phyloP scores from a whole-genome alignment of 2,113 vertebrate genomes.

The Thunnus maccoyii region DNA sequence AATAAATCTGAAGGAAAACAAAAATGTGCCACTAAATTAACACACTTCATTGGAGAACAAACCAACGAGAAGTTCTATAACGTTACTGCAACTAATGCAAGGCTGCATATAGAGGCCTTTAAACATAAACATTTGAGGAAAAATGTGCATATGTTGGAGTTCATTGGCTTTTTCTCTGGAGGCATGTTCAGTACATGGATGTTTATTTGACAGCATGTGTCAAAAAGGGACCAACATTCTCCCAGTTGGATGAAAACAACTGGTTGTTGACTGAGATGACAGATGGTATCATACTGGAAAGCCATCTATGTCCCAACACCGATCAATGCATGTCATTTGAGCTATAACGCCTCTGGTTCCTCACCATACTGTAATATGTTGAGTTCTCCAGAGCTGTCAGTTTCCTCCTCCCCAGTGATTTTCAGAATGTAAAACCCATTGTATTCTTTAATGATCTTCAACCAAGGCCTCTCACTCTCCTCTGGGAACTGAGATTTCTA shows the following conservation, averaged over 20 bases:
- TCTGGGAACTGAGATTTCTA: background rate
- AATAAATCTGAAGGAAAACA: conserved; percentile 9
- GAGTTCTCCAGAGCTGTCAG: conserved; percentile 1
- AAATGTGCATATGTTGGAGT: background rate
- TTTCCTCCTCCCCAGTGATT: conserved; percentile 6
- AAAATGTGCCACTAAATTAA: conserved; percentile 11
- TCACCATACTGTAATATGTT: background rate
- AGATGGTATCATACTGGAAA: conserved; percentile 55
- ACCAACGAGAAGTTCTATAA: background rate
- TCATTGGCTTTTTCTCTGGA: background rate
- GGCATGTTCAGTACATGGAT: background rate
- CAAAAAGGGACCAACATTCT: background rate
- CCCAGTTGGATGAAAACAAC: conserved; percentile 2
- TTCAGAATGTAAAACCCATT: conserved; percentile 6
- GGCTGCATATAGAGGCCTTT: background rate
- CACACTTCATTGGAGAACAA: conserved; percentile 18
- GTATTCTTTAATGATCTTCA: conserved; percentile 38
- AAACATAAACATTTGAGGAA: background rate
- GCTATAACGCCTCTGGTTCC: conserved; percentile 35
- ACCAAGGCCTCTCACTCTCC: background rate
- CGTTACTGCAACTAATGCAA: background rate
- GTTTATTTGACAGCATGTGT: conserved; percentile 4
- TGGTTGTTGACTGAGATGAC: conserved; percentile 44
- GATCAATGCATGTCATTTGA: conserved; percentile 67
- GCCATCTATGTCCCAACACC: conserved; percentile 47